A percentile compares a stretch with the other conserved stretches of the same genome.
These are phyloP conservation scores for Nycticryphes semicollaris DNA, from an alignment of 2,113 vertebrate species.

Conservation along the genomic window DNA sequence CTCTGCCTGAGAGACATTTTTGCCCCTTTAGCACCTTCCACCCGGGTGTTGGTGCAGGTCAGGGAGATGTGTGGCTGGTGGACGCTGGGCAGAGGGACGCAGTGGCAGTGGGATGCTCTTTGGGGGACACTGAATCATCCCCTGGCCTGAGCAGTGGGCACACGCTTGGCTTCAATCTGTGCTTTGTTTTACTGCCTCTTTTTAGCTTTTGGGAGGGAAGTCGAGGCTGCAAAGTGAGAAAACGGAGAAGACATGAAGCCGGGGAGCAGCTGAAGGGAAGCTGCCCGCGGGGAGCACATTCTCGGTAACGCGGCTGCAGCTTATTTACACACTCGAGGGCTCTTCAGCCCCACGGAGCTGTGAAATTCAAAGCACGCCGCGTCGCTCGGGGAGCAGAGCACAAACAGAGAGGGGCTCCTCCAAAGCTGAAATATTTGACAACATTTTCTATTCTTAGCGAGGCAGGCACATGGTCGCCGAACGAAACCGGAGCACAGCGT, in stretches of 20 bases:
- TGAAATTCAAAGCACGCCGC: not conserved
- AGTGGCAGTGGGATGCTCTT: not conserved
- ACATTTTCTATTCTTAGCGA: not conserved
- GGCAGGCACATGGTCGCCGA: not conserved
- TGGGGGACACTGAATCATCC: not conserved
- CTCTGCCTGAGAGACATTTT: not conserved
- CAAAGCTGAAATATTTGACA: not conserved
- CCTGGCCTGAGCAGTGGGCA: fast-evolving
- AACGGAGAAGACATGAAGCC: not conserved
- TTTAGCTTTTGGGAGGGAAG: not conserved
- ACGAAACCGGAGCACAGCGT: not conserved
- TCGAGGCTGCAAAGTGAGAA: not conserved
- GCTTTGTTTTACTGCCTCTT: not conserved
- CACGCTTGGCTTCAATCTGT: not conserved
- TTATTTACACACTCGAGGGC: slow-evolving; percentile 28
- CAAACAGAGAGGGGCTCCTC: not conserved
- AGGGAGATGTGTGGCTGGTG: fast-evolving
- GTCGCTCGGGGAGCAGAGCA: not conserved
- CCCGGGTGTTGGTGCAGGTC: not conserved
- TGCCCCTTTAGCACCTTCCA: not conserved
- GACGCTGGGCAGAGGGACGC: not conserved
- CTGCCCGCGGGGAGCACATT: not conserved
- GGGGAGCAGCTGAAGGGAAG: slow-evolving; percentile 5
- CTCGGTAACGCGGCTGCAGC: not conserved
- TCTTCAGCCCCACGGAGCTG: slow-evolving; percentile 27